phyloP scores from a whole-genome alignment of 2,797 vertebrate genomes.

The Tinamus major region DNA sequence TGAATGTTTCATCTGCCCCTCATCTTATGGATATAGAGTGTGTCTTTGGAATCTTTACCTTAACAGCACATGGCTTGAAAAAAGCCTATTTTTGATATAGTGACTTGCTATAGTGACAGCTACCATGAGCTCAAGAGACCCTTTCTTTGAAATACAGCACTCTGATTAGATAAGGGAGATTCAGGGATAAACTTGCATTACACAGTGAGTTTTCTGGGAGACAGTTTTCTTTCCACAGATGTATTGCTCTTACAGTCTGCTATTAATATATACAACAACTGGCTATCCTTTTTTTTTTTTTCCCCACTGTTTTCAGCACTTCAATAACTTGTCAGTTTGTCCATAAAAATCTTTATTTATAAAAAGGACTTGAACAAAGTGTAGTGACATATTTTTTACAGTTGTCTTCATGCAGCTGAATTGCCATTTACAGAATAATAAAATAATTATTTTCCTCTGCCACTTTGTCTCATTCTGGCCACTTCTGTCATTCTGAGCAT shows the following conservation, averaged over 20 bases:
- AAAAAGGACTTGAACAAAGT: slow-evolving; percentile 40
- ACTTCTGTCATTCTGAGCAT: slow-evolving; percentile 39
- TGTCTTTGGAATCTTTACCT: not conserved
- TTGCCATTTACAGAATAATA: slow-evolving; percentile 64
- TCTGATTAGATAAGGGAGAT: not conserved
- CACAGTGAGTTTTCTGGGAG: not conserved
- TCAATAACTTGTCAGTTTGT: slow-evolving; percentile 42
- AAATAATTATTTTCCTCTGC: slow-evolving; percentile 55
- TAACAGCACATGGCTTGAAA: not conserved
- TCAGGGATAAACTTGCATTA: not conserved
- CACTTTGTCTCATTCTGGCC: slow-evolving; percentile 37
- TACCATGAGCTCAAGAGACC: not conserved
- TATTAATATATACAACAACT: not conserved
- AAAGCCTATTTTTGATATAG: not conserved
- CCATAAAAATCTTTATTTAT: slow-evolving; percentile 47
- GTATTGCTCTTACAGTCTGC: slow-evolving; percentile 17
- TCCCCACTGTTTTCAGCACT: slow-evolving; percentile 54
- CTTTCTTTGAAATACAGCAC: not conserved
- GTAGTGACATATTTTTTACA: slow-evolving; percentile 54
- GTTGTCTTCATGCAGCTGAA: slow-evolving; percentile 60
- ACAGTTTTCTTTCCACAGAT: not conserved
- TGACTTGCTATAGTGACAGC: not conserved
- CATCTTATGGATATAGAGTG: not conserved
- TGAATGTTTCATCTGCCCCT: not conserved
- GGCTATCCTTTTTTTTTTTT: not conserved